Base-by-base conservation (phyloP, 2,113 vertebrate genomes). In the Dascyllus trimaculatus region DNA sequence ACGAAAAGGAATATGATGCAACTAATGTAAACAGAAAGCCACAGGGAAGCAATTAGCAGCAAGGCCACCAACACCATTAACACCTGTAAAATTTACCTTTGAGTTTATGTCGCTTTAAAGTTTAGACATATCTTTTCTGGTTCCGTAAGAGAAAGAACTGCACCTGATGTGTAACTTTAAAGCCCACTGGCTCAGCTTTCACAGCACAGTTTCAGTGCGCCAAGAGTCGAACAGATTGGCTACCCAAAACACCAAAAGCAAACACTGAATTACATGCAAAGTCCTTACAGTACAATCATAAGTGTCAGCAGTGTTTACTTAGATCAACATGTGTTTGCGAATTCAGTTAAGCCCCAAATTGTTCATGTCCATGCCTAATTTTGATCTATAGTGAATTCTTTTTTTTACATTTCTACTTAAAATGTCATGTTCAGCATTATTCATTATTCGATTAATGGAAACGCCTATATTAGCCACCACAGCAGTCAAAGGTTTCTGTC, bases 11-110 rank as follows among this genome's bases (percentile, higher is more conserved):
- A 52, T 1, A 60, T 11, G 2, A 25, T 45, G 43, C 2, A 8
- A 21, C 54, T 53, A 10, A 35, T 46, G 5, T 15, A 18, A 46
- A 46, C 46, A 71, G 56, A 40, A 32, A 13, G 43, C 25, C n/a
- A 59, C 22, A 32, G 38, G 22, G 25, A 69, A 43, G 46, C 26
- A 70, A 64, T 74, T 70, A 78, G 49, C 56, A 38, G n/a, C 13
- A 48, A 11, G 15, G 13, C 7, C 5, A 18, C 18, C 5, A 38
- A 19, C 19, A 15, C 19, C 64, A 17, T 68, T 45, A 49, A 24
- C 24, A 57, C 22, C 24, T 15, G 18, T 63, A 53, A 29, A 29
- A 29, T 29, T 24, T 32, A 29, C 17, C 2, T 19, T 45, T 53
- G 9, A 21, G 7, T 21, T 24, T 22, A n/a, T 5, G 14, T 2